Evolutionary conservation across 2,113 vertebrate species (phyloP), one percentile per base, ranked within the genome.

Genomic region (Cyanistes caeruleus): DNA sequence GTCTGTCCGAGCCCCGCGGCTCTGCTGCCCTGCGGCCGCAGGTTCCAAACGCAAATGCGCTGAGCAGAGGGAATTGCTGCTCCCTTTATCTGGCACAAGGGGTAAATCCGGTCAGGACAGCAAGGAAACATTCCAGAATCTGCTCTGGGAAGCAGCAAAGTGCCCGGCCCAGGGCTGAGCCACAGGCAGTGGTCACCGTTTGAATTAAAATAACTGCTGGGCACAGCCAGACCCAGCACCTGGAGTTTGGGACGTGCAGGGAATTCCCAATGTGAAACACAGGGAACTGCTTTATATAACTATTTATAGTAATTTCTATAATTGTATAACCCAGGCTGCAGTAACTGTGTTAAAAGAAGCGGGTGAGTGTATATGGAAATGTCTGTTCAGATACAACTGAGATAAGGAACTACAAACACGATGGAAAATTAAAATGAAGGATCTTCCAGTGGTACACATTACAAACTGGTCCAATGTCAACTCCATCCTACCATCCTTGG

Each of bases 391-490:
- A 41, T 46, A n/a, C 48, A 41, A 1, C 4, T 5, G 51, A 39
- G 19, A 20, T 15, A 51, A 35, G 33, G 11, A 41, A 13, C n/a
- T 18, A 0, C 20, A 37, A 64, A 77, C 5, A 3, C 7, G 49
- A 39, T 5, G 18, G 18, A 22, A 56, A 44, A 59, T 49, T 22
- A 16, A 65, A 43, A 44, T 0, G 5, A 31, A n/a, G 16, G 28
- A 24, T 23, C 15, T 88, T 46, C 56, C 33, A 8, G 5, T 3
- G 2, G 7, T 4, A 3, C 35, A 2, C 1, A 0, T 30, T 15
- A 17, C 2, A 2, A 23, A 3, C 0, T 17, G 41, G 13, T 4
- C 22, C 24, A 27, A 4, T 0, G 5, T 22, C 3, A 7, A 0
- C 33, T 64, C 74, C 53, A 7, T 69, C 33, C 49, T 41, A 7